Evolutionary conservation across 2,888 invertebrate species (phyloP), one percentile per base, ranked within the genome.

Genomic region (Troides oblongomaculatus): DNA sequence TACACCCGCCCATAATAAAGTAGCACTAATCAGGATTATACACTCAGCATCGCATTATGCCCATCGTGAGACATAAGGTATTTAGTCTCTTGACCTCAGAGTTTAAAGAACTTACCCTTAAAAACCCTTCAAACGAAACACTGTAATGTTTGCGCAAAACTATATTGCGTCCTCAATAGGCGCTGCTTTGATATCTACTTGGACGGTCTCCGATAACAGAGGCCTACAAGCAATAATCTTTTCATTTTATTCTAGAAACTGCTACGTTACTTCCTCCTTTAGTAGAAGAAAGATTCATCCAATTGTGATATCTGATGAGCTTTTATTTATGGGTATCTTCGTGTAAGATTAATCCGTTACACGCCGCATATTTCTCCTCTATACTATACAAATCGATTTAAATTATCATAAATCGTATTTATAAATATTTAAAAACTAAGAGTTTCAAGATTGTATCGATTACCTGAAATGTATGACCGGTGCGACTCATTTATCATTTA

Each of bases 381-480:
- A 65, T 46, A 57, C 43, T 23, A 56, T n/a, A 50, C 36, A 64
- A 68, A 68, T 59, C 59, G 64, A 65, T 62, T 58, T 57, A 50
- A 58, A 36, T 50, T 50, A 23, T 69, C 36, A 66, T 46, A 61
- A 64, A 65, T 46, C 30, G 36, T 64, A 7, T 53, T 69, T 57
- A 62, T 57, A 68, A 72, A 76, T 75, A 72, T 74, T 75, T 72
- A 69, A 72, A 73, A 57, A 23, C 70, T 72, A 66, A 72, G 64
- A 71, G 74, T 74, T 71, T 73, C 72, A 73, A 56, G 62, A 59
- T 60, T 64, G 70, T 73, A 74, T 75, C 72, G 71, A 74, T 76
- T 75, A 76, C 73, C 65, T 69, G 62, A 72, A 74, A 73, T 71
- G 74, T 74, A 75, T 74, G 70, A 70, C 71, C 69, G 39, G 67